Conservation (phyloP, 2,888 invertebrate species). For the Xanthorhoe spadicearia region DNA sequence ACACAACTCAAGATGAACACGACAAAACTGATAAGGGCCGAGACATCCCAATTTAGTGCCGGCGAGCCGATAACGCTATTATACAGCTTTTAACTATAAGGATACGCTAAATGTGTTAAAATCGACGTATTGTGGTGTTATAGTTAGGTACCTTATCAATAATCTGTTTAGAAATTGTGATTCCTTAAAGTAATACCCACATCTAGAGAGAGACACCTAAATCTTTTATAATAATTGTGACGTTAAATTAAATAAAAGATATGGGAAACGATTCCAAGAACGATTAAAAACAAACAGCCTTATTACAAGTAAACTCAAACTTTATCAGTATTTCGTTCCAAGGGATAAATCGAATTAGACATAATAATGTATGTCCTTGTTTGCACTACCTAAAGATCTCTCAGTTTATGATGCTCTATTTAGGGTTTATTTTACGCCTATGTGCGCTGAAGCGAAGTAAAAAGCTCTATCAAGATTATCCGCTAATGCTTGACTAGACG, state of each 20-base stretch:
- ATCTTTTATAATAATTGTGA: too few relatives aligned
- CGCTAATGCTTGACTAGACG: constrained; percentile 5
- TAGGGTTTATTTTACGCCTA: constrained; percentile 30
- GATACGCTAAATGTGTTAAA: constrained; percentile 83
- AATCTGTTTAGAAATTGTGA: not conserved
- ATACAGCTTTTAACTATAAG: constrained; percentile 84
- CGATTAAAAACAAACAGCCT: too few relatives aligned
- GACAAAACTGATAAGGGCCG: constrained; percentile 81
- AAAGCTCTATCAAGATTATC: constrained; percentile 42
- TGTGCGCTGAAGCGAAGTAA: constrained; percentile 34
- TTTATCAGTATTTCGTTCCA: too few relatives aligned
- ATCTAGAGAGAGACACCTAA: too few relatives aligned
- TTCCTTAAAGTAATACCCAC: too few relatives aligned
- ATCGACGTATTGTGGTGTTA: constrained; percentile 69
- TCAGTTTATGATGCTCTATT: constrained; percentile 19
- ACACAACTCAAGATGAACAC: constrained; percentile 84
- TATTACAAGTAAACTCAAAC: too few relatives aligned
- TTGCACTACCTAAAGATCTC: constrained; percentile 9
- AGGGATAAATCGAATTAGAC: too few relatives aligned
- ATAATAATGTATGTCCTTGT: constrained; percentile 3
- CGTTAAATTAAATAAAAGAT: too few relatives aligned
- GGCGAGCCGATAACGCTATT: constrained; percentile 82
- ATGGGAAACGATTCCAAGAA: too few relatives aligned
- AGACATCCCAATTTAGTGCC: constrained; percentile 85
- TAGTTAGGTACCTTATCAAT: not conserved